Conservation (phyloP, 2,113 vertebrate genomes). For the Thamnaconus septentrionalis region DNA sequence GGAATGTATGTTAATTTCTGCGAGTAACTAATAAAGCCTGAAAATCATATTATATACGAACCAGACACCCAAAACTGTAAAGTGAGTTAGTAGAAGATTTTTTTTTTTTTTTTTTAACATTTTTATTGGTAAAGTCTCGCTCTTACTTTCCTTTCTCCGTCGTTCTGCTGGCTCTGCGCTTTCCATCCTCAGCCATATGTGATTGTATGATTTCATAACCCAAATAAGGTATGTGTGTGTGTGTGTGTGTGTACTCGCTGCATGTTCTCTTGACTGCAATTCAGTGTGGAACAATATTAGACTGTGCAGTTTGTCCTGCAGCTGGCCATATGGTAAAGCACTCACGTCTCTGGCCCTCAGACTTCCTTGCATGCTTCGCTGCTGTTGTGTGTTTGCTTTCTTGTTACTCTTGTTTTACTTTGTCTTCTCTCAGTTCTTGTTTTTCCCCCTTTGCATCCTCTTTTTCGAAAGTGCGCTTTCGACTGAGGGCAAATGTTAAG, state of each 20-base stretch:
- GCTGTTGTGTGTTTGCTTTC: background rate
- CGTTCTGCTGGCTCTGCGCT: too few species aligned
- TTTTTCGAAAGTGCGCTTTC: conserved; percentile 10
- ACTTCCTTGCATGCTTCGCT: conserved; percentile 6
- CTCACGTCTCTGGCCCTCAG: background rate
- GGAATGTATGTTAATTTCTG: too few species aligned
- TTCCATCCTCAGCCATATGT: too few species aligned
- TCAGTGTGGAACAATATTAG: conserved; percentile 14
- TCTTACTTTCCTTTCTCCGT: too few species aligned
- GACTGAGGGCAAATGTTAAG: conserved; percentile 18
- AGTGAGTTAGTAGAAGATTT: too few species aligned
- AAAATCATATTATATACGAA: too few species aligned
- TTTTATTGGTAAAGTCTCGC: too few species aligned
- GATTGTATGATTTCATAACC: too few species aligned
- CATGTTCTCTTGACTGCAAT: conserved; percentile 17
- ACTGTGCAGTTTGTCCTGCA: conserved; percentile 9
- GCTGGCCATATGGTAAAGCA: conserved; percentile 36
- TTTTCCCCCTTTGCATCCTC: background rate
- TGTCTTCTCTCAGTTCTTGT: background rate
- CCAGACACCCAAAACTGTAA: too few species aligned
- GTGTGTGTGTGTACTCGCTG: background rate
- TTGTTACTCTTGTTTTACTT: conserved; percentile 4
- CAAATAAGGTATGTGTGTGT: background rate
- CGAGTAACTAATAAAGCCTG: too few species aligned
- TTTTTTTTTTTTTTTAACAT: too few species aligned